Base-by-base conservation (phyloP, 2,797 vertebrate genomes). In the Lepus townsendii region DNA sequence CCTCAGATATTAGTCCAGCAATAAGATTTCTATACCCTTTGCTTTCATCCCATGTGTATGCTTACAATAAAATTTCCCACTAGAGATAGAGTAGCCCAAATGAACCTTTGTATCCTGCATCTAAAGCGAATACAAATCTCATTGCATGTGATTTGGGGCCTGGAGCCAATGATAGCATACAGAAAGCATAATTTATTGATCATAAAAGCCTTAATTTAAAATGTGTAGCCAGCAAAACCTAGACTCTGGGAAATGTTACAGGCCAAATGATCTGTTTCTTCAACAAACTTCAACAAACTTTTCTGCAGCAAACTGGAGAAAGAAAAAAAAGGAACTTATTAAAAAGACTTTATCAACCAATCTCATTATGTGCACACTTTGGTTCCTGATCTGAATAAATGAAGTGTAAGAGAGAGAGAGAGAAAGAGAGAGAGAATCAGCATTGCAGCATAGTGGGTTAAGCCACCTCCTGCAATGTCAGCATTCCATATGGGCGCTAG, bases 171-270 rank as follows among this genome's bases (percentile, higher is more conserved):
- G 38, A 42, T 77, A 52, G n/a, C 73, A 54, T 54, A 72, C 19
- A 42, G 65, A 42, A 77, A 90, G 65, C 62, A 24, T 84, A 52
- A 78, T 89, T 89, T 54, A 71, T 63, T 78, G n/a, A 78, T 78
- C 38, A 84, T 78, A 84, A 94, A 93, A 78, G 11, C 42, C 63
- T 90, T 90, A 68, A 80, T 69, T 76, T 93, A 84, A 94, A 78
- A 71, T 78, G 54, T 32, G n/a, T 78, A 38, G 42, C 65, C 54
- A 90, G 65, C 7, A 84, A 84, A 78, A 54, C 42, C 22, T 16
- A 57, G 27, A 47, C 42, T 79, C 57, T 57, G 47, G 57, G 42
- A 83, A 72, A 79, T 57, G 26, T 63, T 71, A 32, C 42, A 42
- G n/a, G 32, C n/a, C 20, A 65, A 72, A 42, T 65, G 32, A 72